Evolutionary conservation across 1,140 invertebrate species (phyloP), one percentile per base, ranked within the genome.

Genomic region (Drosophila auraria): DNA sequence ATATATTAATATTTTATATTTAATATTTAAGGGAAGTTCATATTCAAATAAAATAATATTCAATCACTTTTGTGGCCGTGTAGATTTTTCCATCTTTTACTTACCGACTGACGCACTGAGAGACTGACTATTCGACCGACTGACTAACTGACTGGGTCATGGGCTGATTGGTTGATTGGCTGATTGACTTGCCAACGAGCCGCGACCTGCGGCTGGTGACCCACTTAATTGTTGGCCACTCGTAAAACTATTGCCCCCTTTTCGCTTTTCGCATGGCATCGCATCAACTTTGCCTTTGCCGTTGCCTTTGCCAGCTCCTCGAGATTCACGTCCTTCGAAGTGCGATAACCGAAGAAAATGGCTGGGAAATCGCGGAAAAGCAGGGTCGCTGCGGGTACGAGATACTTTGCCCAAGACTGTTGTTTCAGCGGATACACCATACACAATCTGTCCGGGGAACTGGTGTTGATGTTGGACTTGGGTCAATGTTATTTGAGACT

Each of bases 151-250:
- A 44, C 33, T 42, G 47, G 36, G 62, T 66, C 47, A 70, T 38
- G 63, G 57, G 30, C 44, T 38, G 36, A 30, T 11, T 53, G 78
- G 64, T 62, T 89, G 83, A 87, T 89, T 87, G 78, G 64, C 81
- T 87, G 83, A 87, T 83, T 83, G 84, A 87, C 84, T 87, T 84
- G 80, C 72, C 83, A 70, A 89, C 78, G 77, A 72, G 53, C 59
- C 75, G 58, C 76, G 76, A 72, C 77, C 77, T 69, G 57, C 63
- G 71, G 61, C 72, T 71, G 58, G 72, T 59, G 73, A 77, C 86
- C 49, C 54, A 78, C 77, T 89, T 89, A 87, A 83, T 87, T 87
- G 83, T 77, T 69, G 65, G 75, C 60, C 61, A 59, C 65, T 73
- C 51, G 42, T 53, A 54, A 65, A 79, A 75, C 79, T 71, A 72